phyloP scores from a whole-genome alignment of 2,797 vertebrate genomes.

The Epinephelus coioides region DNA sequence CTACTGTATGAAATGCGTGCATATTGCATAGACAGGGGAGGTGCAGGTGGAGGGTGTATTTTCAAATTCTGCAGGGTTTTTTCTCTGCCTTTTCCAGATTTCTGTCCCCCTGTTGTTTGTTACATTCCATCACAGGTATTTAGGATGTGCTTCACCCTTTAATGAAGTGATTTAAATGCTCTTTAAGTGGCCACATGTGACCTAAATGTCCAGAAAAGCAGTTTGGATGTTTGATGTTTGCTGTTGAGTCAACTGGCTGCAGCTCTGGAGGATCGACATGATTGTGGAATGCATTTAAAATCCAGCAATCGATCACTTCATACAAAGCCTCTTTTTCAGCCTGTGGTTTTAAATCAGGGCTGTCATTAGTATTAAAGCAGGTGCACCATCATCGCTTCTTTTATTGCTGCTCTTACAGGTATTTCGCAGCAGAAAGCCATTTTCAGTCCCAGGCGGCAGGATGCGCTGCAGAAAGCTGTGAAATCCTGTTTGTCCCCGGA shows the following conservation, averaged over 20 bases:
- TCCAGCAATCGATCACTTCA: not conserved
- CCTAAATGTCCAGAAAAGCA: not conserved
- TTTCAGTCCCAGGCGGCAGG: constrained; percentile 40
- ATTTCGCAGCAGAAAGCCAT: constrained; percentile 55
- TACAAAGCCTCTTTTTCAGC: not conserved
- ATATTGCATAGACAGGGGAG: too few relatives aligned
- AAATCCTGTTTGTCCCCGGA: constrained; percentile 54
- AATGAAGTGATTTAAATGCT: not conserved
- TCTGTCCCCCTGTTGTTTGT: not conserved
- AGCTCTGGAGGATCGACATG: not conserved
- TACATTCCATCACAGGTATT: too few relatives aligned
- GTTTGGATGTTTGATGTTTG: not conserved
- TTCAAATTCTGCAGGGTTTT: too few relatives aligned
- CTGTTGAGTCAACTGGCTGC: not conserved
- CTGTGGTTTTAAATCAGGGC: not conserved
- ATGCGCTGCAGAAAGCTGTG: constrained; percentile 48
- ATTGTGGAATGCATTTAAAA: not conserved
- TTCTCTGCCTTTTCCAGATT: too few relatives aligned
- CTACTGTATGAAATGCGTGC: too few relatives aligned
- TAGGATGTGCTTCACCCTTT: too few relatives aligned
- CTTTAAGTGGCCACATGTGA: not conserved
- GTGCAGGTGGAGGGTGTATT: too few relatives aligned
- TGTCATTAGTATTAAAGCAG: constrained; percentile 4
- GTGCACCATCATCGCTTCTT: not conserved
- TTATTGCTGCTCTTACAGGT: constrained; percentile 43